These are phyloP conservation scores for Harpalus rubripes DNA, from an alignment of 2,888 invertebrate genomes.

Conservation along the genomic window DNA sequence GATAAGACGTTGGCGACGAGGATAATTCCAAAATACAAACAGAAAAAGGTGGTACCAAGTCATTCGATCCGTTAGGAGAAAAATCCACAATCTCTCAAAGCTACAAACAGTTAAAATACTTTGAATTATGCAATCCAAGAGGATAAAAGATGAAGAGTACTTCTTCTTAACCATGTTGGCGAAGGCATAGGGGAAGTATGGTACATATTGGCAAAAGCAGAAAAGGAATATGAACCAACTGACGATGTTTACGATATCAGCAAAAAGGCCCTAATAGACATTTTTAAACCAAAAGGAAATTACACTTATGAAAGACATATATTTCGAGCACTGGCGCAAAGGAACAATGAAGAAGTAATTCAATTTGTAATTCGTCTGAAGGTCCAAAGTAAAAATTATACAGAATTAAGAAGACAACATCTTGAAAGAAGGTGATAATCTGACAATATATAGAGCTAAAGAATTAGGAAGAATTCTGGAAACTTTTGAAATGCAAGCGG, in stretches of 20 bases:
- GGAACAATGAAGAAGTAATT: not conserved
- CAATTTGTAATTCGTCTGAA: not conserved
- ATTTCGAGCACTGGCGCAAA: not conserved
- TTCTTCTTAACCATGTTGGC: not conserved
- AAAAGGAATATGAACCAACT: not conserved
- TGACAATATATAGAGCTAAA: not conserved
- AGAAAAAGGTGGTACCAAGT: not conserved
- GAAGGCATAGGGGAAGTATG: not conserved
- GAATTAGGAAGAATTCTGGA: conserved; percentile 6
- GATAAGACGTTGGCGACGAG: not conserved
- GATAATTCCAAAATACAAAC: not conserved
- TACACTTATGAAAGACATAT: conserved; percentile 9
- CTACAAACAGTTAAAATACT: not conserved
- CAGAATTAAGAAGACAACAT: not conserved
- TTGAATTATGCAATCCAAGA: not conserved
- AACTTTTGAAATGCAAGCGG: not conserved
- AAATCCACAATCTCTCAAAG: not conserved
- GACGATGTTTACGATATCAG: not conserved
- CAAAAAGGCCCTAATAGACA: not conserved
- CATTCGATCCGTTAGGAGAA: not conserved
- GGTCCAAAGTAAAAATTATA: not conserved
- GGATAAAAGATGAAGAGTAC: not conserved
- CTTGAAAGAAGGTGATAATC: not conserved
- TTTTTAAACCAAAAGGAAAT: not conserved
- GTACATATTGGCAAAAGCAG: not conserved